Percentiles rank a stretch among this genome's conserved stretches.
These are phyloP conservation scores for Colletes latitarsis DNA, from an alignment of 1,140 invertebrate species.

Conservation along the genomic window DNA sequence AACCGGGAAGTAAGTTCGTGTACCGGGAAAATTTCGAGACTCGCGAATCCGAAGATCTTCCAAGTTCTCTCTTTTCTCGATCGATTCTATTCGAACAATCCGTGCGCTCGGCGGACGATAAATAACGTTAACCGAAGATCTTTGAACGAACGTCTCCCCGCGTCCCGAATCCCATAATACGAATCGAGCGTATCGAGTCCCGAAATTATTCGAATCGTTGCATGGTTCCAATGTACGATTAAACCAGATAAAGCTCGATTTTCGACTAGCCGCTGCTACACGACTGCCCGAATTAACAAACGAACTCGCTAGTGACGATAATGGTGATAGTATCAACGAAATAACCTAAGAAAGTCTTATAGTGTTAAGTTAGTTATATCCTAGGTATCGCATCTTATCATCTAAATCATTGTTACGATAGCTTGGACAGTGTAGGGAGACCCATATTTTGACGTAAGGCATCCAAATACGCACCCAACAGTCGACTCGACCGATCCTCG, in stretches of 20 bases:
- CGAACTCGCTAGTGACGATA: slow-evolving; percentile 52
- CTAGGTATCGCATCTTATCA: slow-evolving; percentile 55
- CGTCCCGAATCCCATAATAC: background rate
- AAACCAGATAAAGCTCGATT: slow-evolving; percentile 2
- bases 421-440: slow-evolving; percentile 5
- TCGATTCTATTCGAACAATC: too few relatives aligned
- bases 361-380: slow-evolving; percentile 57
- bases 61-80: background rate
- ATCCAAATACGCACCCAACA: background rate
- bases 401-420: slow-evolving; percentile 49
- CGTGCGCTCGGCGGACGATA: background rate
- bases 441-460: slow-evolving; percentile 11
- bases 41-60: slow-evolving; percentile 24
- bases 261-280: slow-evolving; percentile 28
- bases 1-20: slow-evolving; percentile 54
- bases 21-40: slow-evolving; percentile 33
- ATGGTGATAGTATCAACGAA: slow-evolving; percentile 57
- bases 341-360: slow-evolving; percentile 59
- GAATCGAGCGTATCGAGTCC: slow-evolving; percentile 4
- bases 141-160: slow-evolving; percentile 10
- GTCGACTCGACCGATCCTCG: slow-evolving; percentile 8
- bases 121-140: slow-evolving; percentile 23
- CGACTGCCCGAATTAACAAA: slow-evolving; percentile 49
- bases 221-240: slow-evolving; percentile 1
- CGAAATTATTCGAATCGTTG: slow-evolving; percentile 19